Evolutionary conservation across 2,888 invertebrate genomes (phyloP), one percentile per base, ranked within the genome.

Genomic region (Latheticus oryzae): DNA sequence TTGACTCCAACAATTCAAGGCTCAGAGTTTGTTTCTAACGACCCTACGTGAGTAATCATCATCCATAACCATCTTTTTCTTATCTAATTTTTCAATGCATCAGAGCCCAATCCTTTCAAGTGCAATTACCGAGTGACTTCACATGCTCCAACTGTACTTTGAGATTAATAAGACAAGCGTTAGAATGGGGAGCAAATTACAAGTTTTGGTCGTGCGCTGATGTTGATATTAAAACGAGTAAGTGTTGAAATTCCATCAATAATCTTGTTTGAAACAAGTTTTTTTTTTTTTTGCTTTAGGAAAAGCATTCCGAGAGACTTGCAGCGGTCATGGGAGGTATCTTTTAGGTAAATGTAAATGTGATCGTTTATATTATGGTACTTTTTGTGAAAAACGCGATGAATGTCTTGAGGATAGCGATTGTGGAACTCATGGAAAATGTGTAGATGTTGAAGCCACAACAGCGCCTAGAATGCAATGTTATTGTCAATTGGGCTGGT

Each of bases 181-280:
- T 87, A 13, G 97, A 98, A 81, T 97, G 95, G 95, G 78, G 78
- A 15, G 86, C 89, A 0, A 80, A 83, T 50, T 97, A 96, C 79
- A 82, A 89, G 61, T 97, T 97, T 82, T 96, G 95, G 94, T 95
- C 95, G 0, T 97, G 97, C 75, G 91, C 96, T 1, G 97, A 97
- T 78, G 90, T 97, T 48, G 93, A 95, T 72, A 91, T 97, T 58
- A 81, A 85, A 61, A 76, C 78, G n/a, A 82, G 86, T 85, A 66
- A 81, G 12, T 28, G 9, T 28, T 28, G n/a, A 5, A 9, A 1
- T 28, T 9, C 12, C 4, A 8, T 28, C 1, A 11, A 1, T 11
- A 1, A 12, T 5, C 9, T 19, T 43, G 13, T 17, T 30, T 33
- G n/a, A 33, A 8, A 15, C 3, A 21, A 24, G 13, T 15, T 13